Percentiles rank a stretch among this genome's conserved stretches.
These are phyloP conservation scores for Electrona antarctica DNA, from an alignment of 2,113 vertebrate species.

Conservation along the genomic window DNA sequence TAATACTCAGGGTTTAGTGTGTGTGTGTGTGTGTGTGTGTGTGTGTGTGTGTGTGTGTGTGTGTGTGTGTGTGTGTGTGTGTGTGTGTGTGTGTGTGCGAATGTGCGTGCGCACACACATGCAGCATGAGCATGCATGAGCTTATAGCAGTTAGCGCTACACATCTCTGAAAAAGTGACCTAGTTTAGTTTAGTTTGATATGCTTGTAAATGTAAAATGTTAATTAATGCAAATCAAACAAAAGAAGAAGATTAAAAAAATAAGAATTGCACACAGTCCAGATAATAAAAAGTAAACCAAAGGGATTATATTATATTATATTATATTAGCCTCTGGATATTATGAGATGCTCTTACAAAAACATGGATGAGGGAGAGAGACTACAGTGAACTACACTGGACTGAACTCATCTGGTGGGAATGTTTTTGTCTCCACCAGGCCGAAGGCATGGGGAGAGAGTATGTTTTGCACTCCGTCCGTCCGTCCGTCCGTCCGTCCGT, in stretches of 20 bases:
- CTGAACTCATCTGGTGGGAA: too few species aligned
- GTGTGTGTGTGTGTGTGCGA: neutral
- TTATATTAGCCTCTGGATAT: too few species aligned
- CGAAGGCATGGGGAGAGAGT: too few species aligned
- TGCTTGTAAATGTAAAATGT: neutral
- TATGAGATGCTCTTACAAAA: too few species aligned
- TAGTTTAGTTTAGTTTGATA: slow-evolving; percentile 8
- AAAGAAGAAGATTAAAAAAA: slow-evolving; percentile 2
- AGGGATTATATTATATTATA: too few species aligned
- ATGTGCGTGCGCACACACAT: neutral
- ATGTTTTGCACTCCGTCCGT: too few species aligned
- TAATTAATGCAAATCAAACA: neutral
- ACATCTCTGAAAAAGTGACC: neutral
- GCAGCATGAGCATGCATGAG: too few species aligned
- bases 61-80: slow-evolving; percentile 12
- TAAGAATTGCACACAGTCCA: neutral
- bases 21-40: slow-evolving; percentile 10
- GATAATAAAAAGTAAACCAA: neutral
- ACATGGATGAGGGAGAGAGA: too few species aligned
- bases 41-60: slow-evolving; percentile 5
- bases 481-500: too few species aligned
- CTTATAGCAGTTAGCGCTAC: neutral
- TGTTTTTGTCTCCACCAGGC: too few species aligned
- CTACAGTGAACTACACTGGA: too few species aligned
- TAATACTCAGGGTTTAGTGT: neutral